Evolutionary conservation across 2,113 vertebrate species (phyloP), one percentile per base, ranked within the genome.

Genomic region (Elachura formosa): DNA sequence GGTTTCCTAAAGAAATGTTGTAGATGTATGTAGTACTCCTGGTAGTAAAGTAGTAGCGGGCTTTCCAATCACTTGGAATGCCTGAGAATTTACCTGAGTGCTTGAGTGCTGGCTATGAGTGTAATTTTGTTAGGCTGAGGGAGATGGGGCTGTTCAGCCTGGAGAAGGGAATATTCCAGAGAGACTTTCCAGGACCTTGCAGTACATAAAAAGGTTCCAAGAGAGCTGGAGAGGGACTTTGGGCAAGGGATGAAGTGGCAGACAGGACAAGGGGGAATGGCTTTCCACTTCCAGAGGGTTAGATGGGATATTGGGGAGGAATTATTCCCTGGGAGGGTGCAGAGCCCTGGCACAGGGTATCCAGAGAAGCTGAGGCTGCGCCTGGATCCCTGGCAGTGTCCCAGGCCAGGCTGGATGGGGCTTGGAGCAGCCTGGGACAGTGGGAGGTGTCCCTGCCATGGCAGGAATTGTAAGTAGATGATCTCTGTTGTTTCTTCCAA

Each of bases 321-420:
- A 68, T 75, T 29, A 0, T 5, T 38, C 8, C 8, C 16, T 52
- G 5, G 1, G 28, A 66, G 43, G 14, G 8, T 36, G 36, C 1
- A 0, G 1, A 73, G 20, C 23, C 12, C 38, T 81, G 59, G 45
- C 23, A 45, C 29, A 45, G 59, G 33, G 2, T 74, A 16, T 11
- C 13, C 68, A 74, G 62, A 75, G 54, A 1, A 54, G 25, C 54
- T 54, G 68, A 46, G 61, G 52, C n/a, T 89, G 61, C 24, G 7
- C 23, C 68, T 64, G 68, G 40, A 59, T 46, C n/a, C 45, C 24
- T 89, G 77, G 38, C 1, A 59, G 24, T 52, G 52, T 2, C 52
- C 52, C 29, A 31, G n/a, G 7, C 7, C 3, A 5, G 45, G 24
- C 0, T 74, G 45, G 61, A 40, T 0, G 0, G 68, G 20, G 45